Base-by-base conservation (phyloP, 2,113 vertebrate species). In the Catharus bicknelli region DNA sequence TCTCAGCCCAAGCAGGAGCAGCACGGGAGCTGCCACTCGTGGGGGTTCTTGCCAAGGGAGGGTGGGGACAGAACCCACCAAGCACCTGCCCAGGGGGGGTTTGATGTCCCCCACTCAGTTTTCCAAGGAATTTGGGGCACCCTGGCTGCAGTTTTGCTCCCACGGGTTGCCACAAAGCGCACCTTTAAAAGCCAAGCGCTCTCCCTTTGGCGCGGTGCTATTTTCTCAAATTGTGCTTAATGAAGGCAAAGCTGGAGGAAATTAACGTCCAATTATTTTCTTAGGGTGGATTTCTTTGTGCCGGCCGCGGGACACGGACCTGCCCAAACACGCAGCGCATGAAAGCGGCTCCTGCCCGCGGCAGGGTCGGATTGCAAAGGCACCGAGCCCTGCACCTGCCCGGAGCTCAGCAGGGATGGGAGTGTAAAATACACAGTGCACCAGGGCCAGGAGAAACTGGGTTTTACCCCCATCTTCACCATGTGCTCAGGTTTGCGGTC, bases 261-360 rank as follows among this genome's bases (percentile, higher is more conserved):
- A 95, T 95, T 83, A 94, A 77, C 67, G 40, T 83, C 70, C 85
- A 73, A 83, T 90, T 85, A 79, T 90, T 96, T 90, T 64, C 90
- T 89, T 16, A 54, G 1, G 8, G 54, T 2, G 69, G 27, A n/a
- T 59, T 63, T 79, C 57, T 76, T 23, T 25, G 48, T 36, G 50
- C 54, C 7, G 4, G 61, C 76, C 10, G 2, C 73, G 42, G 79
- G 80, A 67, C 23, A 1, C 32, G 42, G 73, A 54, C 81, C 70
- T 87, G 81, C 84, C 86, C 21, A 0, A 54, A 47, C 86, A 43
- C 0, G 93, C 78, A 58, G 70, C 55, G 32, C 54, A 85, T 85
- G 84, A 95, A 94, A 93, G 89, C 15, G 2, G 34, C 38, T 66
- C 58, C 62, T 61, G 88, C 92, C 66, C 10, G 0, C 2, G 0